These are phyloP conservation scores for Cyphomyrmex costatus DNA, from an alignment of 1,140 invertebrate genomes.

Conservation along the genomic window DNA sequence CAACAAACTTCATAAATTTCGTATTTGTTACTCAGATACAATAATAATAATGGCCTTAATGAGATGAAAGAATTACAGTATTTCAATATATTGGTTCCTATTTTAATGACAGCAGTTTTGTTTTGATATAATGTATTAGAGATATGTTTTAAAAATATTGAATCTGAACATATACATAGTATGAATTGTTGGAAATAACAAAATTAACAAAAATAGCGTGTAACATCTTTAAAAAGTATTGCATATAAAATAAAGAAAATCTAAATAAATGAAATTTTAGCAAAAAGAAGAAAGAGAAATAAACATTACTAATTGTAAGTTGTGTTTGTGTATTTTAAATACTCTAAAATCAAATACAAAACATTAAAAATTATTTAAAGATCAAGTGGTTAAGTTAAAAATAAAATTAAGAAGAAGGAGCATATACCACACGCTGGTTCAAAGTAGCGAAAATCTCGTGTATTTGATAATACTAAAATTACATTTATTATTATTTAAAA, in stretches of 20 bases:
- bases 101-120: not conserved
- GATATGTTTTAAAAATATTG: not conserved
- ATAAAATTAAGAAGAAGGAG: too few species aligned
- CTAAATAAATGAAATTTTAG: not conserved
- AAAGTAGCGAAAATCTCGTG: too few species aligned
- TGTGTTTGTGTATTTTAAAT: not conserved
- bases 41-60: not conserved
- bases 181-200: not conserved
- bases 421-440: too few species aligned
- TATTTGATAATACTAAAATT: too few species aligned
- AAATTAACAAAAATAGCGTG: slow-evolving; percentile 22
- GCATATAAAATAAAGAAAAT: not conserved
- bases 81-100: not conserved
- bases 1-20: slow-evolving; percentile 18
- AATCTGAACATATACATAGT: not conserved
- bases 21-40: slow-evolving; percentile 33
- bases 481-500: too few species aligned
- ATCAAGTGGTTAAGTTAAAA: too few species aligned
- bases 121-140: not conserved
- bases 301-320: not conserved
- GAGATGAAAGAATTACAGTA: not conserved
- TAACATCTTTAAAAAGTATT: not conserved
- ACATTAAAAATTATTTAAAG: too few species aligned
- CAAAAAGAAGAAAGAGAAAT: not conserved
- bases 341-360: not conserved